Conservation (phyloP, 2,113 vertebrate species). For the Sminthopsis crassicaudata region DNA sequence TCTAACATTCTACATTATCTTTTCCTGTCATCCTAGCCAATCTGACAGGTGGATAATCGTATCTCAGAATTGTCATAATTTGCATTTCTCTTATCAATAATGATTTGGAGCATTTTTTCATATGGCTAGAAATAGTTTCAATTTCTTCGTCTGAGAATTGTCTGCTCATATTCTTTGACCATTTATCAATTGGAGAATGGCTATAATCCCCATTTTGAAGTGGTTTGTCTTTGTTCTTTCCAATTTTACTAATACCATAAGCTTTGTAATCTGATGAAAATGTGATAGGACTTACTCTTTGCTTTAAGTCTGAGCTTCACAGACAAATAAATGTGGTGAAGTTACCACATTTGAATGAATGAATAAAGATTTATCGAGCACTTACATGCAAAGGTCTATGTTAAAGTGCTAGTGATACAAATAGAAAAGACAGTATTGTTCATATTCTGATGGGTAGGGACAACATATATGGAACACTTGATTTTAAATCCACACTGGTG, state of each 20-base stretch:
- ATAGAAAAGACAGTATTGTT: not conserved
- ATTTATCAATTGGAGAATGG: no score
- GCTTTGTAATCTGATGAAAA: constrained; percentile 18
- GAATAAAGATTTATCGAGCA: not conserved
- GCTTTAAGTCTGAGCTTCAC: not conserved
- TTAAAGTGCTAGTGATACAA: not conserved
- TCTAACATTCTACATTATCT: no score
- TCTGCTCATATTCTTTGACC: no score
- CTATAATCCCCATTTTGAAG: constrained; percentile 30
- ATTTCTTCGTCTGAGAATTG: no score
- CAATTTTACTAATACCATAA: not conserved
- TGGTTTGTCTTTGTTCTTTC: not conserved
- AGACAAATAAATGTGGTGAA: constrained; percentile 1
- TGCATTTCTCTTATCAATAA: no score
- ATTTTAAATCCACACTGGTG: not conserved
- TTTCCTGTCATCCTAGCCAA: no score
- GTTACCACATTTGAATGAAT: not conserved
- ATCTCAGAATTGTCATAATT: no score
- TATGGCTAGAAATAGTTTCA: no score
- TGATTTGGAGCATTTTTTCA: no score
- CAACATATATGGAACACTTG: not conserved
- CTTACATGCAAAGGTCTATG: not conserved
- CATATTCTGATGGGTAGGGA: not conserved
- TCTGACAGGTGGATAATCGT: no score
- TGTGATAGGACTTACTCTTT: not conserved